Percentiles rank a stretch among this genome's conserved stretches.
phyloP scores from a whole-genome alignment of 1,140 invertebrate species.

The Neoseiulus cucumeris region DNA sequence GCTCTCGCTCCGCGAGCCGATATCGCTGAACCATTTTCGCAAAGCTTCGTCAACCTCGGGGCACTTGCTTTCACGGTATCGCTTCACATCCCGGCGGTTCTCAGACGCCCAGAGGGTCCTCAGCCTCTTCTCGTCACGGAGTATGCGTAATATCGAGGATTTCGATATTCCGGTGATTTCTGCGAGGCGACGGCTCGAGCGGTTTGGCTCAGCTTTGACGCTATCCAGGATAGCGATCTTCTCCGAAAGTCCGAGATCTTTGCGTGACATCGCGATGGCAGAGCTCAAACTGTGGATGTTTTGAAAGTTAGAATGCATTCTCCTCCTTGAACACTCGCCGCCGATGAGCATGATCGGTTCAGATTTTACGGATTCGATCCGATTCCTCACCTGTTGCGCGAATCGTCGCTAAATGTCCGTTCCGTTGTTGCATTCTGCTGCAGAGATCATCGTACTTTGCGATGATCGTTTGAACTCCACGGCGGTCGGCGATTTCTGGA shows the following conservation, averaged over 20 bases:
- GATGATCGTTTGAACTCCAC: too few relatives aligned
- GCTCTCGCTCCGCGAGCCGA: constrained; percentile 14
- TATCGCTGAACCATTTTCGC: constrained; percentile 17
- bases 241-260: background rate
- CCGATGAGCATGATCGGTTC: too few relatives aligned
- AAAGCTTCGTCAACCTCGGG: constrained; percentile 20
- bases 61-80: constrained; percentile 15
- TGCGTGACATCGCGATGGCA: constrained; percentile 9
- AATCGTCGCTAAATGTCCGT: too few relatives aligned
- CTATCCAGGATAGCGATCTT: constrained; percentile 1
- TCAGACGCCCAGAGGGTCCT: constrained; percentile 7
- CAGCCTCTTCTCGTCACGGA: constrained; percentile 11
- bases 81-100: background rate
- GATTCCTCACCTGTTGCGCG: too few relatives aligned
- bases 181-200: constrained; percentile 3
- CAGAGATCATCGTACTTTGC: too few relatives aligned
- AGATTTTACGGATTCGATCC: too few relatives aligned
- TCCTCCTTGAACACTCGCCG: too few relatives aligned
- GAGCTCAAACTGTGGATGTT: too few relatives aligned
- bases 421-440: too few relatives aligned
- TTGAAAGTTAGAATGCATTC: too few relatives aligned
- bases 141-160: constrained; percentile 7
- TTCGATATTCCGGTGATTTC: constrained; percentile 14
- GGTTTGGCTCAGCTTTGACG: background rate
- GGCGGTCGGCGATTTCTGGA: too few relatives aligned